Base-by-base conservation (phyloP, 2,113 vertebrate genomes). In the Aepyceros melampus region DNA sequence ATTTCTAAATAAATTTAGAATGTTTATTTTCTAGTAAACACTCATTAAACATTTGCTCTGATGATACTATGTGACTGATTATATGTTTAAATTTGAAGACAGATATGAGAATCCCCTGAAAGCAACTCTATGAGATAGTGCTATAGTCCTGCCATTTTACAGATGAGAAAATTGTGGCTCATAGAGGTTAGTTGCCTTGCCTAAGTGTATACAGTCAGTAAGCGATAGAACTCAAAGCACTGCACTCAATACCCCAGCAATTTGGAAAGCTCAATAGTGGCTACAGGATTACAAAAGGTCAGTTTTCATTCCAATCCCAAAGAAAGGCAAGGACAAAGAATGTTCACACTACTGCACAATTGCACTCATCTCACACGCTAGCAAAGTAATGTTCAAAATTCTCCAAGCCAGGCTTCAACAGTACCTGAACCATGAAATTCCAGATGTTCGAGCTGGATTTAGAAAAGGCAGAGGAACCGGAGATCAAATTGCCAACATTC, bases 141-240 rank as follows among this genome's bases (percentile, higher is more conserved):
- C 36, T 76, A 25, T 27, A 76, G 36, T 89, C 47, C 17, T 81
- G 19, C 43, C 78, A 62, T 90, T 96, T 96, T 94, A 92, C 27
- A 98, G 27, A 58, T 87, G 29, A 90, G 55, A 91, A 96, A 82
- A 96, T 36, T 84, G 36, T 87, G 64, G 21, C 21, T 86, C 49
- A 15, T 56, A 89, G 17, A 94, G 21, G 40, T 91, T 96, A 84
- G 91, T 55, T 74, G 23, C n/a, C 58, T 94, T 95, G 16, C 36
- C 45, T 56, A 60, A 27, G 23, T 93, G 92, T 94, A 49, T 74
- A 86, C 3, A 83, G 85, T 53, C 47, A 81, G 23, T 93, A 53
- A 82, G 40, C 92, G 56, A 95, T 5, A 71, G 64, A 16, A 71
- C 64, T n/a, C 62, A 64, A 64, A 64, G 33, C 62, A 64, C 62